Base-by-base conservation (phyloP, 2,113 vertebrate species). In the Recurvirostra avosetta region DNA sequence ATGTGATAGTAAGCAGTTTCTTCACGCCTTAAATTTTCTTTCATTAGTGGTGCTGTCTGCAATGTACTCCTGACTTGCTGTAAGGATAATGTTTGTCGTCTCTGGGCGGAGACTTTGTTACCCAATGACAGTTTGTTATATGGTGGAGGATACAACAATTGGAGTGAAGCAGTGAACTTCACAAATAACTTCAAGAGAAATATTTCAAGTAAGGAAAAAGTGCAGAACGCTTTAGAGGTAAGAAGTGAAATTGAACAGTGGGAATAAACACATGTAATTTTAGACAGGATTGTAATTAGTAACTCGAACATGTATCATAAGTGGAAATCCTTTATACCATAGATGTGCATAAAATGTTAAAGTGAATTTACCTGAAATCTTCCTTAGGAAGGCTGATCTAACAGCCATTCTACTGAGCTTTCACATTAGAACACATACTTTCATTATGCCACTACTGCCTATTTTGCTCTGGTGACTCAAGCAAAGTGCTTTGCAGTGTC, bases 31-130 rank as follows among this genome's bases (percentile, higher is more conserved):
- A 53, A 65, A 71, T 90, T 90, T 80, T 95, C 74, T 96, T 95
- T 96, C 68, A 86, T 65, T 98, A 99, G 99, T 91, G 98, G 99
- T 91, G 98, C 98, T 61, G 99, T 99, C 73, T 99, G 99, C 97
- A 99, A 99, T 80, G 99, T 99, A 62, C 97, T 99, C 55, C 98
- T 99, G 96, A 99, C 99, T 91, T 99, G 99, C 98, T 99, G 99
- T 97, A 99, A 99, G 96, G 99, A 99, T 98, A 99, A 98, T 32
- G 99, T 99, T 63, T 99, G 99, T 97, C 99, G 99, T 40, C 98
- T 99, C 49, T 99, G 99, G 99, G 99, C 99, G 78, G 99, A 99
- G 97, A 99, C 99, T 9, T 97, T 99, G 94, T 98, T 99, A 98
- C 99, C 99, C 36, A 99, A 99, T 91, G 99, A 99, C 97, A 98